Conservation (phyloP, 2,797 vertebrate genomes). For the Acanthiza pusilla region DNA sequence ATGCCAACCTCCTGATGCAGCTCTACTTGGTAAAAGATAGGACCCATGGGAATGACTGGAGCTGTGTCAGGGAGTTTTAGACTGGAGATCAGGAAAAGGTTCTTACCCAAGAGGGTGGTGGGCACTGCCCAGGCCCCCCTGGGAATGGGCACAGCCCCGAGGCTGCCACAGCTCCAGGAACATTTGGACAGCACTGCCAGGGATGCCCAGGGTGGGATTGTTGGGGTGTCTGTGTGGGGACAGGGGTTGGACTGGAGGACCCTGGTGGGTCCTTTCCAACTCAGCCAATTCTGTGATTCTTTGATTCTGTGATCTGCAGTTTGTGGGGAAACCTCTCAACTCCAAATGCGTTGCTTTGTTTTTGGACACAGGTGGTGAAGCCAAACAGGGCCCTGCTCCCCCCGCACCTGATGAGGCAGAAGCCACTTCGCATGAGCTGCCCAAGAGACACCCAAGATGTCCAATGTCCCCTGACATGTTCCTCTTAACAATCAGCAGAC, state of each 20-base stretch:
- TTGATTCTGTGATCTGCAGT: not conserved
- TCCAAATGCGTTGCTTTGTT: not conserved
- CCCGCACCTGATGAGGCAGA: conserved; percentile 35
- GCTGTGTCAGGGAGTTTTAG: not conserved
- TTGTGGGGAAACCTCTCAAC: not conserved
- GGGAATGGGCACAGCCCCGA: not conserved
- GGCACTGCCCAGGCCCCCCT: not conserved
- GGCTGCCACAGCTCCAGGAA: not conserved
- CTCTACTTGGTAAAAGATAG: not conserved
- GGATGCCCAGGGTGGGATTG: not conserved
- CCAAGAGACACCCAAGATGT: conserved; percentile 40
- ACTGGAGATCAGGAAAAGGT: accelerated
- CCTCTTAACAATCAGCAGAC: conserved; percentile 65
- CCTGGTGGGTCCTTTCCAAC: not conserved
- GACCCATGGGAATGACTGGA: accelerated
- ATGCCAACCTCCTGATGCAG: not conserved
- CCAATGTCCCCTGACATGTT: conserved; percentile 61
- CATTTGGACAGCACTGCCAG: accelerated
- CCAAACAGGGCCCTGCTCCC: not conserved
- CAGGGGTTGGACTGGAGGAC: accelerated
- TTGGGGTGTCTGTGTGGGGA: not conserved
- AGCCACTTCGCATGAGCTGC: conserved; percentile 15
- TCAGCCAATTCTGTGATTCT: not conserved
- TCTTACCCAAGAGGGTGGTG: not conserved
- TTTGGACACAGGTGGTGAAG: conserved; percentile 18